Evolutionary conservation across 2,113 vertebrate species (phyloP).

Genomic region (Caranx ignobilis): DNA sequence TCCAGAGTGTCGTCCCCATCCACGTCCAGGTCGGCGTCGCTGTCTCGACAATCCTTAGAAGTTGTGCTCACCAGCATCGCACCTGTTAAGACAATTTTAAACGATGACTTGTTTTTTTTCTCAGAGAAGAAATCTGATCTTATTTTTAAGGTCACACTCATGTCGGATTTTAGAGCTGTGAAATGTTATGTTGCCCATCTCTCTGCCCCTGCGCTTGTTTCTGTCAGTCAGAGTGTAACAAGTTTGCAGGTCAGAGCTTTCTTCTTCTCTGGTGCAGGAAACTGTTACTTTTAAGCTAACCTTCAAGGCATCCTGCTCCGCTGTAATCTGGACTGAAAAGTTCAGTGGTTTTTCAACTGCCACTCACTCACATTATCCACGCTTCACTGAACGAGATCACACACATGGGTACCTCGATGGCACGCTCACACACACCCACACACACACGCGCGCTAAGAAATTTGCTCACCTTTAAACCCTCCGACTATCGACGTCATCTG

Average conservation of each 20-base stretch:
- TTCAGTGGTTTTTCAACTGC: conserved; percentile 96
- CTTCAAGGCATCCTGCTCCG: conserved; percentile 84
- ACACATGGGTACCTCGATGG: conserved; percentile 29
- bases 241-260: conserved; percentile 60
- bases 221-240: conserved; percentile 31
- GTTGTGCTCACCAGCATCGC: conserved; percentile 92
- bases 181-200: neutral
- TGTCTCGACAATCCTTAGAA: conserved; percentile 94
- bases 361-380: conserved; percentile 95
- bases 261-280: conserved; percentile 27
- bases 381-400: conserved; percentile 82
- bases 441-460: neutral
- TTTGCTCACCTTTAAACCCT: conserved; percentile 91
- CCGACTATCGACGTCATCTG: conserved; percentile 92
- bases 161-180: neutral
- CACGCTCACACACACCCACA: conserved; percentile 15
- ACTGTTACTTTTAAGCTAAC: conserved; percentile 83
- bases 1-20: conserved; percentile 97
- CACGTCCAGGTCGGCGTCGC: conserved; percentile 96
- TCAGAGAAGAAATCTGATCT: neutral
- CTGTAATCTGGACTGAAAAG: conserved; percentile 97
- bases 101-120: neutral
- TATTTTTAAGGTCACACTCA: neutral
- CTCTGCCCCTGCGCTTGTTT: neutral
- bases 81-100: conserved; percentile 78